Conservation (phyloP, 2,113 vertebrate species). For the Donacobius atricapilla region DNA sequence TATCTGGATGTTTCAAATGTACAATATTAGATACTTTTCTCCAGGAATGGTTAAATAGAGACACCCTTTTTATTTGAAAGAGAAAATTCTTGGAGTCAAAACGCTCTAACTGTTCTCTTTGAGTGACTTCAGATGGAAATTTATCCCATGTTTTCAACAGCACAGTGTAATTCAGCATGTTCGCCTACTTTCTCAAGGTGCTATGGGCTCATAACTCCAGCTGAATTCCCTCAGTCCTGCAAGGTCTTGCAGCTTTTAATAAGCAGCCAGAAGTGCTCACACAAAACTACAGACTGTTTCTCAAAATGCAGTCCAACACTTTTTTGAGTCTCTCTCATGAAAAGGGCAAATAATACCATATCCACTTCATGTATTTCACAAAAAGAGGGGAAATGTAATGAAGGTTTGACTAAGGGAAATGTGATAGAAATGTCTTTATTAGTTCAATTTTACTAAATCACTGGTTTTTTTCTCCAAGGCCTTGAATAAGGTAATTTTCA, state of each 20-base stretch:
- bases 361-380: not conserved
- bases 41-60: not conserved
- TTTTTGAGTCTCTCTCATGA: not conserved
- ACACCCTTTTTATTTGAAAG: not conserved
- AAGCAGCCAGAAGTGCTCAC: not conserved
- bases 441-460: not conserved
- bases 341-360: not conserved
- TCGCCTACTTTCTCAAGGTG: not conserved
- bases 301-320: not conserved
- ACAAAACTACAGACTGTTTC: not conserved
- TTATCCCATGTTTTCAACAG: not conserved
- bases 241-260: not conserved
- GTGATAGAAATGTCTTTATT: not conserved
- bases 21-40: not conserved
- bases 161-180: not conserved
- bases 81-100: not conserved
- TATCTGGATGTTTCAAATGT: slow-evolving; percentile 22
- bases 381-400: not conserved
- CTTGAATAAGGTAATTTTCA: not conserved
- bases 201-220: not conserved
- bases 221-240: not conserved
- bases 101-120: not conserved
- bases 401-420: not conserved
- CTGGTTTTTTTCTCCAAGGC: not conserved
- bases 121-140: not conserved